These are phyloP conservation scores for Podotricha telesiphe DNA, from an alignment of 2,888 invertebrate genomes.

Conservation along the genomic window DNA sequence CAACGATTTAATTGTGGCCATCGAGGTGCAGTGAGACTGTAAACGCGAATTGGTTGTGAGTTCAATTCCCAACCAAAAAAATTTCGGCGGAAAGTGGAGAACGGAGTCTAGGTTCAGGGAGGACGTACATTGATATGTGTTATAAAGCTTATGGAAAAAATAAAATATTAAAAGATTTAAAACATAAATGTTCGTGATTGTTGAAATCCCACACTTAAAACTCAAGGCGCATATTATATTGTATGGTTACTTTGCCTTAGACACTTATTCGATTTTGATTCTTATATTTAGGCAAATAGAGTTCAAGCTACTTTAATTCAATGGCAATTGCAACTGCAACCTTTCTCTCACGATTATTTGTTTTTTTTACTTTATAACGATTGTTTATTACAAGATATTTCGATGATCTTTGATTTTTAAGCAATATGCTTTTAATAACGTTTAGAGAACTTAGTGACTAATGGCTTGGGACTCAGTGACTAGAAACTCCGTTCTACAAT, in stretches of 20 bases:
- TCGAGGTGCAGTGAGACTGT: no score
- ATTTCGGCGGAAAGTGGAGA: no score
- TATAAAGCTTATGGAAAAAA: no score
- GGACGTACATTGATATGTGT: no score
- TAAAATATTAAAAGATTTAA: no score
- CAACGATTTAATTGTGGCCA: no score
- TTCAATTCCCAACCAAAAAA: no score
- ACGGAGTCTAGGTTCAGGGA: no score
- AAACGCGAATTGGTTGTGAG: no score
- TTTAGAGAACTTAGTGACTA: no score
- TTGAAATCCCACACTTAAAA: slow-evolving; percentile 3
- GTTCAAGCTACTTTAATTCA: neutral
- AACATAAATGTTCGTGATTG: neutral
- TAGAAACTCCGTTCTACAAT: no score
- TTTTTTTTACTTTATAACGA: slow-evolving; percentile 13
- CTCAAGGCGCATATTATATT: slow-evolving; percentile 15
- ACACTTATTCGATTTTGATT: neutral
- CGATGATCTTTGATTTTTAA: slow-evolving; percentile 20
- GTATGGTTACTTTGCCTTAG: neutral
- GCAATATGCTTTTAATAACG: neutral
- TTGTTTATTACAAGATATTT: slow-evolving; percentile 16
- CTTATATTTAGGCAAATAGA: neutral
- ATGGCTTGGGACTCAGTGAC: no score
- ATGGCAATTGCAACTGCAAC: slow-evolving; percentile 12
- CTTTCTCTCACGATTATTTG: slow-evolving; percentile 24